Percentiles rank a stretch among this genome's conserved stretches.
Evolutionary conservation across 2,888 invertebrate species (phyloP).

Genomic region (Melitaea athalia): DNA sequence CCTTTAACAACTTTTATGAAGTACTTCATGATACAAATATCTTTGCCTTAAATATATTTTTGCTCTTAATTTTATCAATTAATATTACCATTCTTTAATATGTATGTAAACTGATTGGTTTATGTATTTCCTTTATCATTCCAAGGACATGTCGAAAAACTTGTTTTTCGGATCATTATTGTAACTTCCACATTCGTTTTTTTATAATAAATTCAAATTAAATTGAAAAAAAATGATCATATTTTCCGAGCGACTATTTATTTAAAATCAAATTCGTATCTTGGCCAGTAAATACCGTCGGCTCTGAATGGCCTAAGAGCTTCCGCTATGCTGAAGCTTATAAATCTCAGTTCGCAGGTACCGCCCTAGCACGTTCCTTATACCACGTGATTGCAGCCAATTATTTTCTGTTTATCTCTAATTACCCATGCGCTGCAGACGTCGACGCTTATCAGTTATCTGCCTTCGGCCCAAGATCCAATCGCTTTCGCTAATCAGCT

Average conservation of each 20-base stretch:
- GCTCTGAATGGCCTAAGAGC: constrained; percentile 42
- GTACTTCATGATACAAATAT: background rate
- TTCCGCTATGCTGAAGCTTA: constrained; percentile 54
- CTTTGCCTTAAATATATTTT: background rate
- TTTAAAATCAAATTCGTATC: constrained; percentile 26
- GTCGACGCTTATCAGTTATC: constrained; percentile 75
- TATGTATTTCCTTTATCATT: too few relatives aligned
- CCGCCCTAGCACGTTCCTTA: constrained; percentile 67
- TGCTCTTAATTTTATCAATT: background rate
- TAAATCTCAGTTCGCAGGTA: constrained; percentile 45
- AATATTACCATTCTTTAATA: background rate
- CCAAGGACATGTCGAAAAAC: too few relatives aligned
- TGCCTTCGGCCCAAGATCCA: constrained; percentile 78
- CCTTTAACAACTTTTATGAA: too few relatives aligned
- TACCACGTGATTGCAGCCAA: constrained; percentile 79
- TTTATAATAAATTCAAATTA: background rate
- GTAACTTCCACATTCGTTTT: too few relatives aligned
- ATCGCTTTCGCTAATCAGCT: constrained; percentile 76
- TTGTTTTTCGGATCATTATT: too few relatives aligned
- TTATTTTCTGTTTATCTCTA: constrained; percentile 83
- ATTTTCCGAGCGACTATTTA: background rate
- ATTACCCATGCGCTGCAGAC: constrained; percentile 81
- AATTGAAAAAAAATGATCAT: background rate
- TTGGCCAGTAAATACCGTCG: constrained; percentile 26
- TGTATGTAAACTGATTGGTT: too few relatives aligned